Percentiles rank a stretch among this genome's conserved stretches.
Evolutionary conservation across 2,888 invertebrate species (phyloP).

Genomic region (Drosophila eohydei): DNA sequence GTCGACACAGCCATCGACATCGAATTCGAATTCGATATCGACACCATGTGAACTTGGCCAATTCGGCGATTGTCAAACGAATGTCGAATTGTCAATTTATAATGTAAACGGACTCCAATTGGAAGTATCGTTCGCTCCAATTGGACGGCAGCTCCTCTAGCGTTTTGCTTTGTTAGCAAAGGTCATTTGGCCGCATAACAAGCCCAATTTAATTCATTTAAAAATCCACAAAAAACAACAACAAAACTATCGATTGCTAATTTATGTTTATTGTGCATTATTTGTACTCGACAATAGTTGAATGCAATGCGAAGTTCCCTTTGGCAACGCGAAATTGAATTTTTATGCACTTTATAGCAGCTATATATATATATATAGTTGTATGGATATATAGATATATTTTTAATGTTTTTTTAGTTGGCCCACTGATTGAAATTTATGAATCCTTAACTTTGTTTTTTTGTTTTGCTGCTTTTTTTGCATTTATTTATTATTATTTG

Average conservation of each 20-base stretch:
- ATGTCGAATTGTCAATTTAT: slow-evolving; percentile 60
- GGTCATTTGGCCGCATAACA: slow-evolving; percentile 50
- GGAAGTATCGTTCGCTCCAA: slow-evolving; percentile 9
- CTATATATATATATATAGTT: slow-evolving; percentile 30
- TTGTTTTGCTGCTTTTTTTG: slow-evolving; percentile 3
- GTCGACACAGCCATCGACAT: slow-evolving; percentile 19
- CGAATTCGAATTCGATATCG: slow-evolving; percentile 32
- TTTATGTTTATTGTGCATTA: slow-evolving; percentile 76
- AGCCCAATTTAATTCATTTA: slow-evolving; percentile 61
- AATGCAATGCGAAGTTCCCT: slow-evolving; percentile 22
- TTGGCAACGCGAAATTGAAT: slow-evolving; percentile 48
- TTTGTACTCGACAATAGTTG: slow-evolving; percentile 61
- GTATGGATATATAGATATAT: neutral
- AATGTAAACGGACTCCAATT: slow-evolving; percentile 42
- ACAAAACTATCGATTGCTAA: slow-evolving; percentile 52
- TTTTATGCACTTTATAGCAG: slow-evolving; percentile 55
- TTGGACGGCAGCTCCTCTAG: neutral
- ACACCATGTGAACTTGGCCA: slow-evolving; percentile 75
- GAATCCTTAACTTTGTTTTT: slow-evolving; percentile 39
- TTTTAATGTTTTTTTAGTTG: slow-evolving; percentile 62
- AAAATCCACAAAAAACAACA: neutral
- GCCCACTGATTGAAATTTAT: slow-evolving; percentile 74
- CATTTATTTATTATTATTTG: slow-evolving; percentile 35
- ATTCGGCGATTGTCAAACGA: slow-evolving; percentile 65
- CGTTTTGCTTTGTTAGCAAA: slow-evolving; percentile 22